phyloP scores from a whole-genome alignment of 2,888 invertebrate species.

The Gastrophysa polygoni region DNA sequence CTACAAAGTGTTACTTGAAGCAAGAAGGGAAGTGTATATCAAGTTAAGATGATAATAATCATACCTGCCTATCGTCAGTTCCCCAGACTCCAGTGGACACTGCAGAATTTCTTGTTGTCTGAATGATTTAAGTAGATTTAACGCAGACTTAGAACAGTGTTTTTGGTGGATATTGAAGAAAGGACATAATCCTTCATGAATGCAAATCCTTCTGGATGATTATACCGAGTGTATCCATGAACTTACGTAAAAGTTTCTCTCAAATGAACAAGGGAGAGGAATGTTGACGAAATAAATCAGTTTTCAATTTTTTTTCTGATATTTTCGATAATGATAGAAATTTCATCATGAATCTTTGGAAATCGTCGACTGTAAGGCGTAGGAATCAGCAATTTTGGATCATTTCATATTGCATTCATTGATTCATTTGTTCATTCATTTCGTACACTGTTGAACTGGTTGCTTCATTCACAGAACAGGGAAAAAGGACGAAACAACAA shows the following conservation, averaged over 20 bases:
- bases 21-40: conserved; percentile 9
- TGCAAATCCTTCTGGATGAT: conserved; percentile 19
- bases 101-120: conserved; percentile 19
- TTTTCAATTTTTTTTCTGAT: too few relatives aligned
- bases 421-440: too few relatives aligned
- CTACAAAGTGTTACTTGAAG: conserved; percentile 7
- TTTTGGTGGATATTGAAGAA: conserved; percentile 5
- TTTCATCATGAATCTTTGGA: too few relatives aligned
- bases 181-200: conserved; percentile 14
- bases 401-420: too few relatives aligned
- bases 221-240: neutral
- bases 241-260: neutral
- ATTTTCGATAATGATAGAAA: too few relatives aligned
- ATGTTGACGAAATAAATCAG: too few relatives aligned
- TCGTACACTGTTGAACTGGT: too few relatives aligned
- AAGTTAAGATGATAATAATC: neutral
- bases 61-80: conserved; percentile 10
- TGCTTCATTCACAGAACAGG: too few relatives aligned
- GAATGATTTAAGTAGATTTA: conserved; percentile 31
- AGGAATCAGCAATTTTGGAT: too few relatives aligned
- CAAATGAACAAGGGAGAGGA: too few relatives aligned
- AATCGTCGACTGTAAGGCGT: too few relatives aligned
- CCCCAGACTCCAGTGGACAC: conserved; percentile 14
- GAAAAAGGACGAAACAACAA: too few relatives aligned
- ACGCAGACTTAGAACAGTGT: conserved; percentile 28